Evolutionary conservation across 2,113 vertebrate species (phyloP), one percentile per base, ranked within the genome.

Genomic region (Colius striatus): DNA sequence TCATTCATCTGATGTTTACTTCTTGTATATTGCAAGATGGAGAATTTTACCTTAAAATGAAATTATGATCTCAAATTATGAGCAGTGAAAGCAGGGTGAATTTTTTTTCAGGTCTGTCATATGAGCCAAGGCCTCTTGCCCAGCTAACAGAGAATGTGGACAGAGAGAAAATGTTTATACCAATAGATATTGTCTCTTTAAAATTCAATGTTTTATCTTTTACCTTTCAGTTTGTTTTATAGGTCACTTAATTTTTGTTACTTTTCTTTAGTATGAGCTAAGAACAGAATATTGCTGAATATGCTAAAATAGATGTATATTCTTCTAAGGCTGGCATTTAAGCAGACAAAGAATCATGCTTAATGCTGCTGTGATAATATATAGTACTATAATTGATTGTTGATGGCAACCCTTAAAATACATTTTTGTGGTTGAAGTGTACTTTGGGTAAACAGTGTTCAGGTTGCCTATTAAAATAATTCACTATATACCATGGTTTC

Each of bases 381-480:
- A 96, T 95, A 97, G 70, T 88, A 58, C 94, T 83, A 66, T 90
- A 96, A 93, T 93, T 97, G 95, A 97, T 96, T 95, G 94, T 95
- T 96, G 94, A 95, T 95, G 96, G 95, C 94, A 97, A 96, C 79
- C 92, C 94, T 97, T 95, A 96, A 93, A 96, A 96, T 95, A 86
- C 51, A 68, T 93, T 92, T 97, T 97, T 97, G 95, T 96, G 74
- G 80, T 97, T 96, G 89, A 97, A 95, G 88, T 96, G 84, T 95
- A 92, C 47, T 94, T 97, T 81, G 62, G 65, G 92, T 97, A 97
- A 98, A 94, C 70, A 97, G 75, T 92, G 89, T 95, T 97, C 90
- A 92, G 65, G 66, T 95, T 94, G 87, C 95, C 86, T 97, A 96
- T 97, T 97, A 98, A 97, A 97, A 96, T 97, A 97, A 97, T 98